These are phyloP conservation scores for Drosophila quadrilineata DNA, from an alignment of 1,140 invertebrate species.

Conservation along the genomic window DNA sequence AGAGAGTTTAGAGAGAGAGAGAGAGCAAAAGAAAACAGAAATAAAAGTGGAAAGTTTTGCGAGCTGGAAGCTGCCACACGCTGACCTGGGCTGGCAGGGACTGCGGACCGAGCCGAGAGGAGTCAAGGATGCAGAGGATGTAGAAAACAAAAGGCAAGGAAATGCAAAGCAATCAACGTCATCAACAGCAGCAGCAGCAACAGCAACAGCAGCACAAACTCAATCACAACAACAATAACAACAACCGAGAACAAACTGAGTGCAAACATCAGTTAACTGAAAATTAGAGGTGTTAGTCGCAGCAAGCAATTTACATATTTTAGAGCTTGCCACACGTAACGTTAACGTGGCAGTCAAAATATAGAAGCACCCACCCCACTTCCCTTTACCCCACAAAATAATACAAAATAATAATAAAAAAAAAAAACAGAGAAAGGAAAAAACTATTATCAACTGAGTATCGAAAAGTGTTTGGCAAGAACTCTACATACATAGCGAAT, in stretches of 20 bases:
- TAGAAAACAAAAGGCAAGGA: constrained; percentile 56
- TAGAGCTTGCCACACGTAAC: constrained; percentile 21
- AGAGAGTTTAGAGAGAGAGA: not conserved
- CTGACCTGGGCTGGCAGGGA: constrained; percentile 8
- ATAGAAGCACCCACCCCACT: too few relatives aligned
- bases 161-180: constrained; percentile 75
- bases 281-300: constrained; percentile 29
- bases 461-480: constrained; percentile 44
- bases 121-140: not conserved
- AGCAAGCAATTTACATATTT: constrained; percentile 73
- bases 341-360: not conserved
- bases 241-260: constrained; percentile 6
- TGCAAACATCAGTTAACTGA: constrained; percentile 11
- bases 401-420: too few relatives aligned
- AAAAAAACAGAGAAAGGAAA: not conserved
- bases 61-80: constrained; percentile 6
- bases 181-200: constrained; percentile 40
- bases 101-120: not conserved
- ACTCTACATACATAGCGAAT: not conserved
- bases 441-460: not conserved
- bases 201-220: constrained; percentile 20
- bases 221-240: constrained; percentile 27
- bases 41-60: not conserved
- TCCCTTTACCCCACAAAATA: too few relatives aligned
- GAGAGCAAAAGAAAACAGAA: not conserved